Evolutionary conservation across 53 echinoderm and acorn worm genomes (phyloP).

Genomic region (Stichopus horrens): DNA sequence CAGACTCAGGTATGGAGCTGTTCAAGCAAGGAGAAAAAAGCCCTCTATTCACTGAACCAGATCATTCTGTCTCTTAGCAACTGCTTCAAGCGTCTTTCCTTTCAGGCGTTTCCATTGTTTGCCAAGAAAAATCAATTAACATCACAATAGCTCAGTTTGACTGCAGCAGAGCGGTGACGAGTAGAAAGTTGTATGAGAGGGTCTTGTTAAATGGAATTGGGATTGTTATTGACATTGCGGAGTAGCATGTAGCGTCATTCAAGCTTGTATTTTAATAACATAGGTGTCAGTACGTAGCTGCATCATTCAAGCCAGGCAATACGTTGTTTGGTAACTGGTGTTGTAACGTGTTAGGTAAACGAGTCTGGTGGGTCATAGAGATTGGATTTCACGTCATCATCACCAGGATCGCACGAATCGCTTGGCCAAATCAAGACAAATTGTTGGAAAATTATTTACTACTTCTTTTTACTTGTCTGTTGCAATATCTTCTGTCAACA

Average conservation of each 20-base stretch:
- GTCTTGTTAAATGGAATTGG: background rate
- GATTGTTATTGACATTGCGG: slow-evolving; percentile 14
- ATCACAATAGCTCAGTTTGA: slow-evolving; percentile 31
- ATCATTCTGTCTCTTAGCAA: slow-evolving; percentile 13
- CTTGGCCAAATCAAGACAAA: background rate
- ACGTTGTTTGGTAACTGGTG: too few relatives aligned
- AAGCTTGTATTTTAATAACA: slow-evolving; percentile 39
- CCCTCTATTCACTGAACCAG: background rate
- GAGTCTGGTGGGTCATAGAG: too few relatives aligned
- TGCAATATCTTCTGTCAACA: too few relatives aligned
- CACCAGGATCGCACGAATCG: background rate
- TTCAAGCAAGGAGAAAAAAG: background rate
- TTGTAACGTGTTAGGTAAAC: slow-evolving; percentile 1
- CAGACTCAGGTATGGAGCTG: too few relatives aligned
- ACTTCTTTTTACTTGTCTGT: too few relatives aligned
- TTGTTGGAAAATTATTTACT: too few relatives aligned
- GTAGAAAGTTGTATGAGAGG: slow-evolving; percentile 20
- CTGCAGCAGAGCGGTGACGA: background rate
- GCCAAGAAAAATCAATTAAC: slow-evolving; percentile 31
- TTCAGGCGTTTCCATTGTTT: slow-evolving; percentile 30
- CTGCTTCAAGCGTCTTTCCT: slow-evolving; percentile 23
- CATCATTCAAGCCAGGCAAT: slow-evolving; percentile 15
- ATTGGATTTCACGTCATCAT: background rate
- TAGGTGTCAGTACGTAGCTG: background rate
- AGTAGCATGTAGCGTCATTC: slow-evolving; percentile 18